Conservation (phyloP, 92 coral and sea anemone genomes). For the Phymanthus crucifer region DNA sequence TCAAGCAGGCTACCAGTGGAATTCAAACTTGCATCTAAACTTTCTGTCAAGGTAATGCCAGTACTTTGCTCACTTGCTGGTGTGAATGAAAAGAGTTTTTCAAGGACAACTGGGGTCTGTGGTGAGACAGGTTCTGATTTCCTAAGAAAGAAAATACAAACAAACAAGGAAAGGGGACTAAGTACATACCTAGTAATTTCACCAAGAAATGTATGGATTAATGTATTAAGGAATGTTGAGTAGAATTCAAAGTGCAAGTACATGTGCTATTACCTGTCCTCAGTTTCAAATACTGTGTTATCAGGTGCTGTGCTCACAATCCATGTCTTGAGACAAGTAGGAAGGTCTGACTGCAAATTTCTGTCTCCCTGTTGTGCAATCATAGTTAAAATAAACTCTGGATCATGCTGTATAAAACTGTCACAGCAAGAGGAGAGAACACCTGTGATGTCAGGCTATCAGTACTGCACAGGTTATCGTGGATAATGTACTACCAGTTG, state of each 20-base stretch:
- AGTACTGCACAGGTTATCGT: too few species aligned
- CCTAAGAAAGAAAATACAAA: not conserved
- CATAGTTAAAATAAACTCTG: not conserved
- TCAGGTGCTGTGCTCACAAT: conserved; percentile 9
- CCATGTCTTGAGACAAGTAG: conserved; percentile 45
- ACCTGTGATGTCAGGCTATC: too few species aligned
- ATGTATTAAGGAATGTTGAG: too few species aligned
- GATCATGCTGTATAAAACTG: not conserved
- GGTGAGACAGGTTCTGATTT: conserved; percentile 12
- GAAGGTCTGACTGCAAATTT: not conserved
- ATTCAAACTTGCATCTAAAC: not conserved
- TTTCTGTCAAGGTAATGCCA: not conserved
- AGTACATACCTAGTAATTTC: not conserved
- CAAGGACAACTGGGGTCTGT: conserved; percentile 25
- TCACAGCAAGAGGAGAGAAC: too few species aligned
- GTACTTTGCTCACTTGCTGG: conserved; percentile 32
- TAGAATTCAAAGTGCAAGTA: too few species aligned
- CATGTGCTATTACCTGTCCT: not conserved
- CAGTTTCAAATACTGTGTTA: not conserved
- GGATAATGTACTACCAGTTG: too few species aligned
- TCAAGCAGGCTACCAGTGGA: conserved; percentile 14
- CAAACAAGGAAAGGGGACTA: not conserved
- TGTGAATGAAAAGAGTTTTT: conserved; percentile 53
- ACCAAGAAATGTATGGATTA: not conserved
- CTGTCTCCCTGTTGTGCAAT: not conserved